Evolutionary conservation across 1,140 invertebrate genomes (phyloP).

Genomic region (Babylonia areolata): DNA sequence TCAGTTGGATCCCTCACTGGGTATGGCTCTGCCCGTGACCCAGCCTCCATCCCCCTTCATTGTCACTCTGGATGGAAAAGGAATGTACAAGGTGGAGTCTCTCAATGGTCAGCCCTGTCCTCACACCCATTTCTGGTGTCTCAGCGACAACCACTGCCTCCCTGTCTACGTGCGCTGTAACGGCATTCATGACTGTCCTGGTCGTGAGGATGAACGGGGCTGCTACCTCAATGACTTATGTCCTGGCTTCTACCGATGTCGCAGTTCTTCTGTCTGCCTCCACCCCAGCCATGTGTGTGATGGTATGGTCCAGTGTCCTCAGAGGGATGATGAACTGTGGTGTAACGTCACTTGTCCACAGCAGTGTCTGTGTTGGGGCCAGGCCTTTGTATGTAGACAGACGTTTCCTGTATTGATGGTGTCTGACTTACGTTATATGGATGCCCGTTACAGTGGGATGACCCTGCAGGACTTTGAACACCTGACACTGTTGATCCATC

Average conservation of each 20-base stretch:
- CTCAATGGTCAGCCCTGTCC: neutral
- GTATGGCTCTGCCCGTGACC: neutral
- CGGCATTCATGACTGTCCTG: constrained; percentile 24
- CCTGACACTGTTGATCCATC: too few relatives aligned
- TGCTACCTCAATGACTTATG: constrained; percentile 26
- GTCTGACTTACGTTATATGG: too few relatives aligned
- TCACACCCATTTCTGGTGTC: constrained; percentile 25
- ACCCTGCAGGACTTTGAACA: too few relatives aligned
- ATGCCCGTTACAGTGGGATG: too few relatives aligned
- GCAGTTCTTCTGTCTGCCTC: constrained; percentile 32
- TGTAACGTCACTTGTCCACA: constrained; percentile 44
- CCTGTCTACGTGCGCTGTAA: constrained; percentile 34
- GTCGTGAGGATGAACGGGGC: neutral
- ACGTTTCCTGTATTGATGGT: neutral
- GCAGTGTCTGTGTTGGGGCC: constrained; percentile 40
- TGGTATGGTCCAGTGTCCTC: constrained; percentile 36
- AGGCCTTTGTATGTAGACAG: constrained; percentile 9
- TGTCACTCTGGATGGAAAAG: neutral
- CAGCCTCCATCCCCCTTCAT: neutral
- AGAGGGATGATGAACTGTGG: constrained; percentile 40
- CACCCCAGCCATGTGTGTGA: constrained; percentile 32
- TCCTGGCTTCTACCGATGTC: constrained; percentile 41
- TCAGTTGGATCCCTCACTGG: neutral
- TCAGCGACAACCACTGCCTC: constrained; percentile 3
- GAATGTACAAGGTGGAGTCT: neutral